phyloP scores from a whole-genome alignment of 2,888 invertebrate species.

The Lottia gigantea region DNA sequence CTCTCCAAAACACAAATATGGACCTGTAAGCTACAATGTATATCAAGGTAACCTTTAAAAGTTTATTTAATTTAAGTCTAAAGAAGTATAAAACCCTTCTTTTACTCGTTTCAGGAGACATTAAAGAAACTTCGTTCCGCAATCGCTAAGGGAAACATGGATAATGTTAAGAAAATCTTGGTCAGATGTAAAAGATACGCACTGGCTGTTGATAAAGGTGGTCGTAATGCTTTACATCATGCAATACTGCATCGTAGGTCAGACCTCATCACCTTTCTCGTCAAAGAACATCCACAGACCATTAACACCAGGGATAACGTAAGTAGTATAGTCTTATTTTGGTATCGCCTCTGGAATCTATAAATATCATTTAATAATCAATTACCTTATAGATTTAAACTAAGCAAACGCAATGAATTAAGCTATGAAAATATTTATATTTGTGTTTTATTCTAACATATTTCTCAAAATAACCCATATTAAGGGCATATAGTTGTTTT shows the following conservation, averaged over 20 bases:
- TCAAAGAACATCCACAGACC: conserved; percentile 51
- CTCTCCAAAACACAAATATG: too few species aligned
- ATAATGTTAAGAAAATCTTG: conserved; percentile 47
- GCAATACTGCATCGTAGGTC: conserved; percentile 55
- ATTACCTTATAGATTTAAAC: too few species aligned
- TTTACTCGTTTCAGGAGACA: conserved; percentile 40
- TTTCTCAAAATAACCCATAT: too few species aligned
- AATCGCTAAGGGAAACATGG: conserved; percentile 49
- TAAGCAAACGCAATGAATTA: too few species aligned
- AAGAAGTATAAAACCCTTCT: neutral
- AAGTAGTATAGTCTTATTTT: conserved; percentile 25
- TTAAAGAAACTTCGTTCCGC: conserved; percentile 49
- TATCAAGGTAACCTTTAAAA: too few species aligned
- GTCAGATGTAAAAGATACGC: conserved; percentile 44
- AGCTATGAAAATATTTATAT: too few species aligned
- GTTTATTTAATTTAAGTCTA: too few species aligned
- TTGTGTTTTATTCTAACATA: too few species aligned
- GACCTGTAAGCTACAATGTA: too few species aligned
- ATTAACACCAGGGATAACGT: conserved; percentile 60
- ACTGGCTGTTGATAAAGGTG: conserved; percentile 56
- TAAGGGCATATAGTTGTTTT: too few species aligned
- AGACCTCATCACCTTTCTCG: conserved; percentile 49
- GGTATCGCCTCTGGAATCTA: too few species aligned
- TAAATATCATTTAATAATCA: too few species aligned
- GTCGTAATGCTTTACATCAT: conserved; percentile 60